Conservation (phyloP, 2,797 vertebrate species). For the Rhynchonycteris naso region DNA sequence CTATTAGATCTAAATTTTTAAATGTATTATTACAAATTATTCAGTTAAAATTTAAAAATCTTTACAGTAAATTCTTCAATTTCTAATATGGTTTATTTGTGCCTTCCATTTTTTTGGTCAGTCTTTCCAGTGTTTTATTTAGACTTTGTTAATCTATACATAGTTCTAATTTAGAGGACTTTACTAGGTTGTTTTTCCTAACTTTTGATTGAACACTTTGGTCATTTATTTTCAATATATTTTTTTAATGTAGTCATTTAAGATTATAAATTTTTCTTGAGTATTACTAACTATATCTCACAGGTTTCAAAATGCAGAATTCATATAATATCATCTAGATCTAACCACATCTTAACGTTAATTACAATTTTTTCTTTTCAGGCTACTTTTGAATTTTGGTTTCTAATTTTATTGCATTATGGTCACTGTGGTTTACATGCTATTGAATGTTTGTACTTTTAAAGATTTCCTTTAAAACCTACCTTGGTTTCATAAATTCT, state of each 20-base stretch:
- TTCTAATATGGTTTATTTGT: background rate
- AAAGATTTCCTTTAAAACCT: background rate
- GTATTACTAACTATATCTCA: background rate
- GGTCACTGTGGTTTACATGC: background rate
- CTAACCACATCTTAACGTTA: background rate
- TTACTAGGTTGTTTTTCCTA: background rate
- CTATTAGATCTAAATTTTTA: background rate
- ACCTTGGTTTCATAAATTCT: background rate
- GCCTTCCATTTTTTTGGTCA: background rate
- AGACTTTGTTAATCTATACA: background rate
- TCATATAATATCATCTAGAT: background rate
- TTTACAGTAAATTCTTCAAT: background rate
- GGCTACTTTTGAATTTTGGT: background rate
- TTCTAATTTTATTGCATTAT: conserved; percentile 1
- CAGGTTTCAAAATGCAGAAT: background rate
- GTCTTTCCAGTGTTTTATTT: background rate
- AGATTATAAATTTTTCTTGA: background rate
- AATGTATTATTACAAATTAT: background rate
- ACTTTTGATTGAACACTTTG: background rate
- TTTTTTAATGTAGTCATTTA: background rate
- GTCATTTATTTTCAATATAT: background rate
- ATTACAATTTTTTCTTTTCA: background rate
- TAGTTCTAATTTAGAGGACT: background rate
- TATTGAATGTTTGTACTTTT: background rate
- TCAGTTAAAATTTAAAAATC: background rate